A percentile compares a stretch with the other conserved stretches of the same genome.
phyloP scores from a whole-genome alignment of 2,797 vertebrate genomes.

The Lates japonicus region DNA sequence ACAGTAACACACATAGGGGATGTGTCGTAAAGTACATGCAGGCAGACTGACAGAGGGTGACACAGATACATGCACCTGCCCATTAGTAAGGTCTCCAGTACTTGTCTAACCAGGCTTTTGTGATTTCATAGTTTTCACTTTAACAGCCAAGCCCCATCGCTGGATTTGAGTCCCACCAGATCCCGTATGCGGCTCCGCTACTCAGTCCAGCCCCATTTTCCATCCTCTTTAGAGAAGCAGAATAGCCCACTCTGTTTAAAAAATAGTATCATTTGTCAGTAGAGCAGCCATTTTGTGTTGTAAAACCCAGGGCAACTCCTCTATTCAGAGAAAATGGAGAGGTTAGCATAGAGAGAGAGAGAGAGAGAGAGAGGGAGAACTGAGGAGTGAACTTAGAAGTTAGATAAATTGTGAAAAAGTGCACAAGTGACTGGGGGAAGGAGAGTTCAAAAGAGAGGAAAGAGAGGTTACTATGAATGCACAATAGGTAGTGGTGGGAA shows the following conservation, averaged over 20 bases:
- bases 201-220: conserved; percentile 9
- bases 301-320: conserved; percentile 28
- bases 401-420: conserved; percentile 11
- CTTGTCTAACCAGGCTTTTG: not conserved
- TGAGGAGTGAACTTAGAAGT: not conserved
- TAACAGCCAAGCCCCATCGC: not conserved
- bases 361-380: not conserved
- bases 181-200: not conserved
- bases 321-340: conserved; percentile 44
- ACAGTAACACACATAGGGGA: not conserved
- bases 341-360: not conserved
- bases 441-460: conserved; percentile 27
- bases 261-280: conserved; percentile 21
- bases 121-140: not conserved
- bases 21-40: not conserved
- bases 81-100: not conserved
- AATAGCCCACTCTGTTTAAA: not conserved
- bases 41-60: not conserved
- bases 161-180: not conserved
- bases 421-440: not conserved
- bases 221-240: conserved; percentile 7
- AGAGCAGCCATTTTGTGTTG: conserved; percentile 53
- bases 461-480: conserved; percentile 17
- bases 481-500: conserved; percentile 45
- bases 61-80: not conserved